Evolutionary conservation across 2,888 invertebrate genomes (phyloP).

Genomic region (Empis livida): DNA sequence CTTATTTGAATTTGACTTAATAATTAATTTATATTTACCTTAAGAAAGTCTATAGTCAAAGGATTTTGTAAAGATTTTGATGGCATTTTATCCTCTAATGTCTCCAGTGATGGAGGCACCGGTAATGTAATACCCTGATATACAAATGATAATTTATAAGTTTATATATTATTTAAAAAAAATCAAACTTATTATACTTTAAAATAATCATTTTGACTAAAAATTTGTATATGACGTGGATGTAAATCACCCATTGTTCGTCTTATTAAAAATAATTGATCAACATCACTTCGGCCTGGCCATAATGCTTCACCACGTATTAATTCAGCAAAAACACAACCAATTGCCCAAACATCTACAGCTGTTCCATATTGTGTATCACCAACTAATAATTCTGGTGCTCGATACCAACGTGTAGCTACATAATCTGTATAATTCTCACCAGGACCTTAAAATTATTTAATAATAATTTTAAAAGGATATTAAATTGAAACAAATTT

Average conservation of each 20-base stretch:
- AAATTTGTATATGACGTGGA: slow-evolving; percentile 89
- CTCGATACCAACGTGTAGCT: slow-evolving; percentile 96
- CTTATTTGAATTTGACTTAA: slow-evolving; percentile 2
- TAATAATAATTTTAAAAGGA: background rate
- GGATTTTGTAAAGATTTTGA: slow-evolving; percentile 51
- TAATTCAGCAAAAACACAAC: slow-evolving; percentile 79
- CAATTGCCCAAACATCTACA: slow-evolving; percentile 97
- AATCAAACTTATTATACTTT: slow-evolving; percentile 34
- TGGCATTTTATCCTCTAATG: slow-evolving; percentile 78
- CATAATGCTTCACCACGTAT: slow-evolving; percentile 85
- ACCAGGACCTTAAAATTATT: slow-evolving; percentile 57
- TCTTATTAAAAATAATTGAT: slow-evolving; percentile 91
- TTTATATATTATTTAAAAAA: background rate
- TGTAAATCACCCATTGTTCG: slow-evolving; percentile 89
- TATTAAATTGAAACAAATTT: background rate
- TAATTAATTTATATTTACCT: no score
- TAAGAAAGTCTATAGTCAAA: slow-evolving; percentile 69
- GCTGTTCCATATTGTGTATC: slow-evolving; percentile 86
- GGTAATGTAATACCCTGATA: slow-evolving; percentile 77
- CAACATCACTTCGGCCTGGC: slow-evolving; percentile 98
- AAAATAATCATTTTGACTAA: slow-evolving; percentile 86
- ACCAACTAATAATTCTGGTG: slow-evolving; percentile 92
- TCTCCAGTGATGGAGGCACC: slow-evolving; percentile 72
- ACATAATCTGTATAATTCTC: slow-evolving; percentile 99
- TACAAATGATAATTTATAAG: background rate